These are phyloP conservation scores for Boleophthalmus pectinirostris DNA, from an alignment of 2,113 vertebrate species.

Conservation along the genomic window DNA sequence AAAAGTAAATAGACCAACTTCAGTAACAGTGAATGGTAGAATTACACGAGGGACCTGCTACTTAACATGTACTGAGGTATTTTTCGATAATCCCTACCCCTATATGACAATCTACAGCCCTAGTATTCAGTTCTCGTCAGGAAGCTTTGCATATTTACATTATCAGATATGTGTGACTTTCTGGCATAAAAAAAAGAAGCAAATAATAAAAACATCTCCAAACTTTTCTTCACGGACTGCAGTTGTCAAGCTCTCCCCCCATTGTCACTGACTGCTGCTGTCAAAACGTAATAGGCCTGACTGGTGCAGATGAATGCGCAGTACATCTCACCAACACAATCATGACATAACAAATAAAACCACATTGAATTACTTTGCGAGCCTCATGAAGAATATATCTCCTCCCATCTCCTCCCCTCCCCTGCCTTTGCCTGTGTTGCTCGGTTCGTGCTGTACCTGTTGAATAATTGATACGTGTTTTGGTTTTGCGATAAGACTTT, in stretches of 20 bases:
- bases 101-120: too few relatives aligned
- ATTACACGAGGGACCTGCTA: too few relatives aligned
- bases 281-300: constrained; percentile 12
- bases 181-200: too few relatives aligned
- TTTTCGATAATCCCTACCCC: too few relatives aligned
- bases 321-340: constrained; percentile 21
- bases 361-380: constrained; percentile 34
- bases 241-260: constrained; percentile 11
- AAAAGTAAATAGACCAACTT: too few relatives aligned
- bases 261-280: constrained; percentile 7
- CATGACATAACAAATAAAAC: constrained; percentile 6
- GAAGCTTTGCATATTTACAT: too few relatives aligned
- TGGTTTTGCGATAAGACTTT: constrained; percentile 66
- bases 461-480: constrained; percentile 76
- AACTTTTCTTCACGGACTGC: not conserved
- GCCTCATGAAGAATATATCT: constrained; percentile 36
- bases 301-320: constrained; percentile 13
- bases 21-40: too few relatives aligned
- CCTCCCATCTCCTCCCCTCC: constrained; percentile 54
- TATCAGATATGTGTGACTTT: too few relatives aligned
- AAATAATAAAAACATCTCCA: not conserved
- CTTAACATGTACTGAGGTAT: too few relatives aligned
- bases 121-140: too few relatives aligned
- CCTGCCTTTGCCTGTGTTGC: constrained; percentile 60
- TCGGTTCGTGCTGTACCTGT: constrained; percentile 64